phyloP scores from a whole-genome alignment of 2,113 vertebrate species.

The Urocynchramus pylzowi region DNA sequence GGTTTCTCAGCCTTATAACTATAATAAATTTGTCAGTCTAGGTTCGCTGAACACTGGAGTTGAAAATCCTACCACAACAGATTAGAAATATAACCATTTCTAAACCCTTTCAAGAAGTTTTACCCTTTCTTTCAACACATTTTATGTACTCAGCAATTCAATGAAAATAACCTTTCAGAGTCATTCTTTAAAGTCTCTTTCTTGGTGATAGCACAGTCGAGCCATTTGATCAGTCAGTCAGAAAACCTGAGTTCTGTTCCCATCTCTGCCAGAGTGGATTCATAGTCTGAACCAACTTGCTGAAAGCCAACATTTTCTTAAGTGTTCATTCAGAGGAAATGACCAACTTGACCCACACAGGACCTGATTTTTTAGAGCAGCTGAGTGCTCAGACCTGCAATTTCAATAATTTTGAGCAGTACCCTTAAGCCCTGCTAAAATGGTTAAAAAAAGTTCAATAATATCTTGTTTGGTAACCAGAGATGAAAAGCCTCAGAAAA shows the following conservation, averaged over 20 bases:
- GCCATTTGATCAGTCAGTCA: slow-evolving; percentile 49
- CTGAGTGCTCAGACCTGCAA: background rate
- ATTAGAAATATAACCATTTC: slow-evolving; percentile 63
- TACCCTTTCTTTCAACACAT: slow-evolving; percentile 51
- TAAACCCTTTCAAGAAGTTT: slow-evolving; percentile 58
- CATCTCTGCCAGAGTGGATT: background rate
- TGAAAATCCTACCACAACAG: slow-evolving; percentile 57
- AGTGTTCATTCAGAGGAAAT: background rate
- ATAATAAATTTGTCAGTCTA: slow-evolving; percentile 68
- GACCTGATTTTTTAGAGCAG: background rate
- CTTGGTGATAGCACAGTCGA: background rate
- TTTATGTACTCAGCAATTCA: slow-evolving; percentile 62
- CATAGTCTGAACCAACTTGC: background rate
- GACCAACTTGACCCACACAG: background rate
- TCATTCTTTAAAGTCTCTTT: slow-evolving; percentile 42
- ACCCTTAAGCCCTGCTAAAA: background rate
- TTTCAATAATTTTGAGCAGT: background rate
- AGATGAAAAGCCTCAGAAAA: background rate
- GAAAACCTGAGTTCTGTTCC: background rate
- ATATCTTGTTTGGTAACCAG: background rate
- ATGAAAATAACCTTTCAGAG: slow-evolving; percentile 58
- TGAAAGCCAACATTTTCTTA: slow-evolving; percentile 5
- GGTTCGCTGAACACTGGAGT: slow-evolving; percentile 45
- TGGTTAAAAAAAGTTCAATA: background rate
- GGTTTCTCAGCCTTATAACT: slow-evolving; percentile 58